Base-by-base conservation (phyloP, 2,797 vertebrate genomes). In the Gephyroberyx darwinii region DNA sequence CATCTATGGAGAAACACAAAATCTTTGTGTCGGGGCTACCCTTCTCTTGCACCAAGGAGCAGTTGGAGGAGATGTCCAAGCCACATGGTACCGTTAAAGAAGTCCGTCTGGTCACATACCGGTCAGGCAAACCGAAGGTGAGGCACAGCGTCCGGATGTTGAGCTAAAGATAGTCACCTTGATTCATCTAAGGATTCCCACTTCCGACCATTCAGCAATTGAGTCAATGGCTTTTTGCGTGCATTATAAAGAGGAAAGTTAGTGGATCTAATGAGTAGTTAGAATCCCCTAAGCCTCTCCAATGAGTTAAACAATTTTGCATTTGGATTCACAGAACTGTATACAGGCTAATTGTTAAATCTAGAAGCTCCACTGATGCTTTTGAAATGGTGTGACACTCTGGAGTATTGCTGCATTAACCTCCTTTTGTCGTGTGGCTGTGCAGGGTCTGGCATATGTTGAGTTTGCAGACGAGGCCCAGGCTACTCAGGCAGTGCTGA, bases 41-140 rank as follows among this genome's bases (percentile, higher is more conserved):
- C 0, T 98, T 96, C 79, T 94, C 95, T 26, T 96, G 95, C 91
- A 97, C 95, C 2, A 96, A 95, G 87, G 95, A 97, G 58, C 94
- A 96, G 20, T 92, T 99, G 37, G 95, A 94, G 65, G 94, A 96
- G 65, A 60, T 96, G 45, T 97, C 95, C 75, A 94, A 94, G 88
- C 85, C 77, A 2, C 95, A 98, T 0, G 98, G 98, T 62, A 92
- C 90, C 0, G 77, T 99, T 66, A 97, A 93, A 84, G 96, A 97
- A 8, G 93, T 97, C 48, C 94, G 98, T 5, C 88, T 99, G 69
- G 97, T 99, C 74, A 99, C 98, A 16, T 98, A 96, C 91, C 94
- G 98, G 76, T 96, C 98, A 7, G 98, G 98, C 56, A 98, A 97
- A 84, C 95, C 97, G 68, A 99, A 99, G 96, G 98, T 99, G 71